These are phyloP conservation scores for Xylota sylvarum DNA, from an alignment of 2,888 invertebrate genomes.

Conservation along the genomic window DNA sequence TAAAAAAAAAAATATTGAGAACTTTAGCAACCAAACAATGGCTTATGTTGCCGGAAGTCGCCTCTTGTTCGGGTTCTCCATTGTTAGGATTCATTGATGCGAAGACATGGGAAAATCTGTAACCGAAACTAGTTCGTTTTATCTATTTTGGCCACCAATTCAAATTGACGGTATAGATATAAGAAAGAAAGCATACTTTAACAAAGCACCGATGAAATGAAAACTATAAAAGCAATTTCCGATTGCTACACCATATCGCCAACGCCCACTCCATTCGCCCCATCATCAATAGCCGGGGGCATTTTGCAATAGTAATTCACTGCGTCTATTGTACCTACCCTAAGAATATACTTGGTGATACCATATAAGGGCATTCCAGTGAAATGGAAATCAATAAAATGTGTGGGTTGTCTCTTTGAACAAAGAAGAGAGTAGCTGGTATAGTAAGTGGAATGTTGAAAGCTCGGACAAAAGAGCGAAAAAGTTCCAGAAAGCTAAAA, in stretches of 20 bases:
- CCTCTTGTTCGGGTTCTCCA: conserved; percentile 35
- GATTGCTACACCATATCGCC: conserved; percentile 47
- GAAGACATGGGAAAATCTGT: conserved; percentile 62
- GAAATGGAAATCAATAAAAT: conserved; percentile 71
- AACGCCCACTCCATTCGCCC: conserved; percentile 60
- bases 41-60: conserved; percentile 68
- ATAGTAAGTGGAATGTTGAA: not conserved
- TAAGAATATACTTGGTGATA: conserved; percentile 66
- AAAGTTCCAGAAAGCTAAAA: not conserved
- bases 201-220: conserved; percentile 33
- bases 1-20: conserved; percentile 3
- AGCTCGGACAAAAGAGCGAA: conserved; percentile 35
- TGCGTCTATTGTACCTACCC: conserved; percentile 60
- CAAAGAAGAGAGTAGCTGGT: conserved; percentile 18
- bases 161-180: not conserved
- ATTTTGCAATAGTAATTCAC: conserved; percentile 25
- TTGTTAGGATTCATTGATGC: conserved; percentile 57
- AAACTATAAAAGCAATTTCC: conserved; percentile 40
- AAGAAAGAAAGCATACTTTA: not conserved
- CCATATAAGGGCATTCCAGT: conserved; percentile 74
- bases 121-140: conserved; percentile 50
- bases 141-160: conserved; percentile 11
- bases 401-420: conserved; percentile 48
- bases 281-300: not conserved
- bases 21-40: conserved; percentile 52